Evolutionary conservation across 1,140 invertebrate genomes (phyloP).

Genomic region (Lepidurus packardi): DNA sequence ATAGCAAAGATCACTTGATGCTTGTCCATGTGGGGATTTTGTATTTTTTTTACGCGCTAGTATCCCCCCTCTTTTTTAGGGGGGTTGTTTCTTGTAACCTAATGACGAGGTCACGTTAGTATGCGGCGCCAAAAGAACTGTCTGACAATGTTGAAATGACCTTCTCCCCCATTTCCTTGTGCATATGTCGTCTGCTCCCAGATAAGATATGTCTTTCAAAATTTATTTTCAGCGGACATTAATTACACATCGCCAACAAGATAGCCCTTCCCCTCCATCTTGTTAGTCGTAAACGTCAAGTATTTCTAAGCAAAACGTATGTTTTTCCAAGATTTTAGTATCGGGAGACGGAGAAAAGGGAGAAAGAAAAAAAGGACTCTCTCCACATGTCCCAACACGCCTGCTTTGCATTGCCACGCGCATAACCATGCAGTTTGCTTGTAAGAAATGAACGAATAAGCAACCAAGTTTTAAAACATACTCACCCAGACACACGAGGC

Average conservation of each 20-base stretch:
- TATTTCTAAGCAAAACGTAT: slow-evolving; percentile 19
- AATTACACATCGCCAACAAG: slow-evolving; percentile 19
- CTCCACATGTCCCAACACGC: slow-evolving; percentile 5
- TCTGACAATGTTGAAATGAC: slow-evolving; percentile 18
- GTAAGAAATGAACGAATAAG: slow-evolving; percentile 3
- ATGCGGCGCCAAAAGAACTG: slow-evolving; percentile 5
- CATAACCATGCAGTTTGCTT: not conserved
- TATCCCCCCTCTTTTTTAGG: not conserved
- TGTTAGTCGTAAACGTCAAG: slow-evolving; percentile 19
- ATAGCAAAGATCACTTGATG: not conserved
- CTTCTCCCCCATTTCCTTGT: slow-evolving; percentile 1
- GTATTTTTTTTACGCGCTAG: not conserved
- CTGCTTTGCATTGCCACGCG: slow-evolving; percentile 12
- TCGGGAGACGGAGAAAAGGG: not conserved
- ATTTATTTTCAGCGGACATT: slow-evolving; percentile 12
- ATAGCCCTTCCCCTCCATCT: not conserved
- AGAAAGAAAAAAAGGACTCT: not conserved
- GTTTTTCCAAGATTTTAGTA: not conserved
- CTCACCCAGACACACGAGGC: not conserved
- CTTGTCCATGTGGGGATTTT: not conserved
- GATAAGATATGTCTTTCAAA: not conserved
- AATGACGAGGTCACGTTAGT: slow-evolving; percentile 18
- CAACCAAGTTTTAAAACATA: not conserved
- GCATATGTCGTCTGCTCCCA: slow-evolving; percentile 6
- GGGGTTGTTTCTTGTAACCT: not conserved